Conservation (phyloP, 64 coral and sea anemone genomes). For the Dendronephthya gigantea region DNA sequence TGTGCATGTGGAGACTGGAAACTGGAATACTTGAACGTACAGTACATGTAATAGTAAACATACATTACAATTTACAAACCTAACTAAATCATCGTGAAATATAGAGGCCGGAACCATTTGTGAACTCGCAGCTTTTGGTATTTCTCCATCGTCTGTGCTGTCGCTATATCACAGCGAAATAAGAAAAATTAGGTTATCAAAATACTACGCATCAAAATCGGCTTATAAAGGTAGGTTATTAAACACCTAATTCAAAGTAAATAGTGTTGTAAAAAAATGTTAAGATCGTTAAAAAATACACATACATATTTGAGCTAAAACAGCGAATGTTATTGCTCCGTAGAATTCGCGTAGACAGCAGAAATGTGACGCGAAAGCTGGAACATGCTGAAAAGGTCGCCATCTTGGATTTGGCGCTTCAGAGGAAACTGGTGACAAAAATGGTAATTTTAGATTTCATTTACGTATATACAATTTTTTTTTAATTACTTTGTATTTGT, state of each 20-base stretch:
- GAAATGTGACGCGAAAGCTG: neutral
- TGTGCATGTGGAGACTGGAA: neutral
- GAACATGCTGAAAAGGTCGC: neutral
- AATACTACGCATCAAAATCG: neutral
- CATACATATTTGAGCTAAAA: neutral
- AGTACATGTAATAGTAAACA: neutral
- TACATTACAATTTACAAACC: neutral
- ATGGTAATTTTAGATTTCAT: neutral
- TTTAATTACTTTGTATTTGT: neutral
- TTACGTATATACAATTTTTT: neutral
- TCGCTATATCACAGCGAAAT: neutral
- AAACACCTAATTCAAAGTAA: neutral
- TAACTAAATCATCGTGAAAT: conserved; percentile 3
- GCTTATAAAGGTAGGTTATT: neutral
- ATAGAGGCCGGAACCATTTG: neutral
- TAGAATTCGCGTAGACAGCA: neutral
- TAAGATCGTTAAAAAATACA: neutral
- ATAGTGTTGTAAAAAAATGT: neutral
- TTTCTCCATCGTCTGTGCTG: neutral
- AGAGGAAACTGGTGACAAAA: neutral
- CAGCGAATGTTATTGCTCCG: neutral
- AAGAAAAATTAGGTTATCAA: neutral
- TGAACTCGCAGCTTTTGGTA: neutral
- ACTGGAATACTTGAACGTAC: neutral
- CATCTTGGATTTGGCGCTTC: neutral